Evolutionary conservation across 2,797 vertebrate genomes (phyloP), one percentile per base, ranked within the genome.

Genomic region (Lindbergichthys nudifrons): DNA sequence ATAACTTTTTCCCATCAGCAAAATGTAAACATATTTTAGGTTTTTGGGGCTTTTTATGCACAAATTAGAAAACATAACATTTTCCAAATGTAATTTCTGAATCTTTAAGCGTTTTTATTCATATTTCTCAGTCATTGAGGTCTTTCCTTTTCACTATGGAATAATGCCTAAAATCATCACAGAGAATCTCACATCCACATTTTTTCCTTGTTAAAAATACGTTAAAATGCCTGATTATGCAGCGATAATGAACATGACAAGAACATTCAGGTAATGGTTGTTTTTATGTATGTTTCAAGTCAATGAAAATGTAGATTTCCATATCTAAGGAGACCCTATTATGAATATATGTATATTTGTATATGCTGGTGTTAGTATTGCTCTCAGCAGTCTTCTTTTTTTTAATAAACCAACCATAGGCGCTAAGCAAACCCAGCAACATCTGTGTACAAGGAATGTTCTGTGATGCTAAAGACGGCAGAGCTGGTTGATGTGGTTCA

Each of bases 401-500:
- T 63, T 9, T 60, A 9, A 7, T 18, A 32, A 51, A 66, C 26
- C 54, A 19, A 53, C 51, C 36, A 19, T 68, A 76, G 42, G 51
- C 41, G 11, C 63, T 77, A 61, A 76, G 80, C 68, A 63, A 71
- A 66, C 54, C 52, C 68, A 36, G 2, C 46, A 72, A 50, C 83
- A 81, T 86, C 79, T 82, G 75, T 15, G 45, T 75, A 83, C 56
- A 65, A 77, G 74, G 88, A 89, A 84, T 83, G 89, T 43, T 73
- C 59, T 88, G 82, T 77, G 86, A 80, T 52, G 36, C 76, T 45
- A 63, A 13, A 56, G 62, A 79, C 39, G 69, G 83, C 2, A 46
- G 41, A 81, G 73, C 69, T 3, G 53, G 74, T 75, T 72, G 77
- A 57, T 86, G 91, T 86, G 89, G 87, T 84, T 0, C 12, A 19